A percentile compares a stretch with the other conserved stretches of the same genome.
These are phyloP conservation scores for Dendrocincla tyrannina DNA, from an alignment of 2,797 vertebrate genomes.

Conservation along the genomic window DNA sequence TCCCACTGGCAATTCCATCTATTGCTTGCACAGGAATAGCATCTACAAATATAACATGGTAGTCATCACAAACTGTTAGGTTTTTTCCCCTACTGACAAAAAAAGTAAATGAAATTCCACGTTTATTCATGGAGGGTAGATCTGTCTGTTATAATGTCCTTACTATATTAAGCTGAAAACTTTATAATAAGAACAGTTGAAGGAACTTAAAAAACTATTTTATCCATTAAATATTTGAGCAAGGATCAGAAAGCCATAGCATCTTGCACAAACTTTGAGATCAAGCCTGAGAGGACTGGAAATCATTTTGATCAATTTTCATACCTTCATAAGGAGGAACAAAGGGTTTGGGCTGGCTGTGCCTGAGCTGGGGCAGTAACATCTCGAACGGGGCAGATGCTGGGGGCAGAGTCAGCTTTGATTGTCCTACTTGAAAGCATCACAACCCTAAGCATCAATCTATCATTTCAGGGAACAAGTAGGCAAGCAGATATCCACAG, in stretches of 20 bases:
- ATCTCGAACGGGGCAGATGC: background rate
- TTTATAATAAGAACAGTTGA: background rate
- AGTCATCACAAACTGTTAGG: slow-evolving; percentile 28
- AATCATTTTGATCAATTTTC: background rate
- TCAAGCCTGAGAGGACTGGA: background rate
- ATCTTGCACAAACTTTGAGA: background rate
- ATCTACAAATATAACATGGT: slow-evolving; percentile 78
- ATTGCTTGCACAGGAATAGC: slow-evolving; percentile 90
- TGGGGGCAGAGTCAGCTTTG: background rate
- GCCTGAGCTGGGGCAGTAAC: background rate
- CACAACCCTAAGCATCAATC: background rate
- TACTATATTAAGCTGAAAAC: background rate
- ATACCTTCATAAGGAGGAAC: background rate
- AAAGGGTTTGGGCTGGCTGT: background rate
- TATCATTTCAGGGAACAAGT: background rate
- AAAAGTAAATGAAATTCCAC: slow-evolving; percentile 17
- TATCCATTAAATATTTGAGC: background rate
- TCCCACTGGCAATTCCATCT: slow-evolving; percentile 95
- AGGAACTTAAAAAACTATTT: background rate
- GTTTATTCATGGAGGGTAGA: background rate
- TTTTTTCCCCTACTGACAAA: background rate
- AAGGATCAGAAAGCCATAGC: background rate
- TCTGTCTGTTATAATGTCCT: slow-evolving; percentile 10
- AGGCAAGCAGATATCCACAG: background rate
- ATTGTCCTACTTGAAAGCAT: background rate